Evolutionary conservation across 2,113 vertebrate species (phyloP).

Genomic region (Struthidea cinerea): DNA sequence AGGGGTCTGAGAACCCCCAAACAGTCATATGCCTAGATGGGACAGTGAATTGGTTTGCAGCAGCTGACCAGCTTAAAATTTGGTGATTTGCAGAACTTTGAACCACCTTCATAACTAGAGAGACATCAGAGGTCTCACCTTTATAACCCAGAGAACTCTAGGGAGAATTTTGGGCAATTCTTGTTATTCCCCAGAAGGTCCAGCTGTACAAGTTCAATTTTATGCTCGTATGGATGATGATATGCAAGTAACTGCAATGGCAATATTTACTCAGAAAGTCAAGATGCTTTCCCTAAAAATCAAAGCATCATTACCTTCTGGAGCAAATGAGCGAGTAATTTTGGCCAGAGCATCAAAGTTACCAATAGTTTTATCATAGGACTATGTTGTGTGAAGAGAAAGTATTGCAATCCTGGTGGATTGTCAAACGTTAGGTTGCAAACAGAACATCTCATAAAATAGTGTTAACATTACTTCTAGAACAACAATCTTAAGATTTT

Average conservation of each 20-base stretch:
- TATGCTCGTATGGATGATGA: background rate
- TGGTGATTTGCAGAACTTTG: background rate
- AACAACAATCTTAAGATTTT: background rate
- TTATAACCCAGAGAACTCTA: background rate
- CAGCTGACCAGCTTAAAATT: background rate
- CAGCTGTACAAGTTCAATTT: background rate
- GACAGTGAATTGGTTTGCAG: background rate
- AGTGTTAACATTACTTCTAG: background rate
- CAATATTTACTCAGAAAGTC: background rate
- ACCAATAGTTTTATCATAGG: background rate
- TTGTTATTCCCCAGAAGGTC: background rate
- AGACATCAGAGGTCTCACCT: background rate
- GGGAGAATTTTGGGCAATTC: background rate
- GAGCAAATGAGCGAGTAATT: background rate
- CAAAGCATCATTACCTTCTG: background rate
- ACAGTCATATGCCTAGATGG: too few relatives aligned
- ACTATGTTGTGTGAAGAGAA: background rate
- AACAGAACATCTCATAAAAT: background rate
- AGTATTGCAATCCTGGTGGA: background rate
- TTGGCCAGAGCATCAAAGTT: background rate
- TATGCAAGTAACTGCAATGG: background rate
- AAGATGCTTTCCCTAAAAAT: background rate
- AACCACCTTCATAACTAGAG: background rate
- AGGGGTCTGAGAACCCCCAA: background rate
- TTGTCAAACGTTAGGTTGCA: background rate